Conservation (phyloP, 2,888 invertebrate species). For the Flabesymbios commensalis region DNA sequence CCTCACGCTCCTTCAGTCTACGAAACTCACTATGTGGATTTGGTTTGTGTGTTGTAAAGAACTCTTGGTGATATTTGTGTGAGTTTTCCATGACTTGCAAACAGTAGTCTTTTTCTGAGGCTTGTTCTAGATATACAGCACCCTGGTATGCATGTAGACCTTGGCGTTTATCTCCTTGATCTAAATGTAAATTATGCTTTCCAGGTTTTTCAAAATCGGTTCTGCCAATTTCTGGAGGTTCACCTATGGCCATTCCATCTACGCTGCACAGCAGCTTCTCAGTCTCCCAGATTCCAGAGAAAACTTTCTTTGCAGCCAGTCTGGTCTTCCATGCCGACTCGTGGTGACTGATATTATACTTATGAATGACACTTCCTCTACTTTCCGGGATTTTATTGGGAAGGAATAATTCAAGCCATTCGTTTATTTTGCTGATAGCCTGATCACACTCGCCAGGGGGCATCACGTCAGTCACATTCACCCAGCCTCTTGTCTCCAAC, state of each 20-base stretch:
- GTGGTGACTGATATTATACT: slow-evolving; percentile 44
- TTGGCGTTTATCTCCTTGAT: slow-evolving; percentile 41
- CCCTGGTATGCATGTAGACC: slow-evolving; percentile 53
- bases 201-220: too few species aligned
- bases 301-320: slow-evolving; percentile 43
- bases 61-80: slow-evolving; percentile 33
- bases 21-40: slow-evolving; percentile 28
- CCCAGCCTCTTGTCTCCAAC: slow-evolving; percentile 40
- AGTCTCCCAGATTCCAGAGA: slow-evolving; percentile 48
- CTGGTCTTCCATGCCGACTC: slow-evolving; percentile 46
- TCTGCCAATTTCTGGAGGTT: slow-evolving; percentile 55
- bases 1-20: slow-evolving; percentile 30
- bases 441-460: slow-evolving; percentile 37
- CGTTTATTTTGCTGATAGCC: slow-evolving; percentile 34
- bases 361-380: slow-evolving; percentile 42
- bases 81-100: slow-evolving; percentile 35
- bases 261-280: slow-evolving; percentile 46
- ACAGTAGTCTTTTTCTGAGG: slow-evolving; percentile 36
- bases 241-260: slow-evolving; percentile 51
- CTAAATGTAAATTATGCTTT: slow-evolving; percentile 50
- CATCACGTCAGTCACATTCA: slow-evolving; percentile 40
- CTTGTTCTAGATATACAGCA: slow-evolving; percentile 42
- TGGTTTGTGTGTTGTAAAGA: slow-evolving; percentile 9
- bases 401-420: slow-evolving; percentile 42
- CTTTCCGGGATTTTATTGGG: slow-evolving; percentile 30